Evolutionary conservation across 1,140 invertebrate genomes (phyloP).

Genomic region (Mesaphorura yosii): DNA sequence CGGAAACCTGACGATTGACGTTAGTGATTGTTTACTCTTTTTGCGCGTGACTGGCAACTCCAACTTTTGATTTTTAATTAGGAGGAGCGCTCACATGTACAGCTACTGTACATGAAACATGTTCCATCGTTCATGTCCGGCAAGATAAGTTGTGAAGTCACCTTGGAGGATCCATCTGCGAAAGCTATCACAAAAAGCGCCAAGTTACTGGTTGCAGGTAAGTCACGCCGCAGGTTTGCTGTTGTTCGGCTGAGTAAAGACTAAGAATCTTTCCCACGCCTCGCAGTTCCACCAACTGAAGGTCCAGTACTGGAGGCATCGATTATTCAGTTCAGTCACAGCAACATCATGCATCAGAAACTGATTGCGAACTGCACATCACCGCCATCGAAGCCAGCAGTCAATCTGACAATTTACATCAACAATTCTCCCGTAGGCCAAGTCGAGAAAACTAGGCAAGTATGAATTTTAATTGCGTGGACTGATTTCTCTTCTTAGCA

Average conservation of each 20-base stretch:
- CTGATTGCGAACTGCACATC: constrained; percentile 45
- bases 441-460: too few species aligned
- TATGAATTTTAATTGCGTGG: too few species aligned
- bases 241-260: background rate
- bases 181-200: constrained; percentile 17
- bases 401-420: constrained; percentile 56
- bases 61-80: background rate
- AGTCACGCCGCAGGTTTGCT: background rate
- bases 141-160: background rate
- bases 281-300: background rate
- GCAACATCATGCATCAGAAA: constrained; percentile 45
- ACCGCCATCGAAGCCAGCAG: constrained; percentile 48
- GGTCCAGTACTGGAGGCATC: background rate
- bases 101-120: background rate
- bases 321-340: constrained; percentile 24
- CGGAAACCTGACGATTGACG: constrained; percentile 58
- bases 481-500: too few species aligned
- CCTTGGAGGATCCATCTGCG: background rate
- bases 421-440: constrained; percentile 41
- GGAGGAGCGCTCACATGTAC: background rate
- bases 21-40: constrained; percentile 41
- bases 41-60: background rate
- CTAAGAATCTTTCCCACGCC: background rate
- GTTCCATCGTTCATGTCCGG: background rate
- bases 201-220: background rate